A percentile compares a stretch with the other conserved stretches of the same genome.
phyloP scores from a whole-genome alignment of 1,140 invertebrate genomes.

The Pinna nobilis region DNA sequence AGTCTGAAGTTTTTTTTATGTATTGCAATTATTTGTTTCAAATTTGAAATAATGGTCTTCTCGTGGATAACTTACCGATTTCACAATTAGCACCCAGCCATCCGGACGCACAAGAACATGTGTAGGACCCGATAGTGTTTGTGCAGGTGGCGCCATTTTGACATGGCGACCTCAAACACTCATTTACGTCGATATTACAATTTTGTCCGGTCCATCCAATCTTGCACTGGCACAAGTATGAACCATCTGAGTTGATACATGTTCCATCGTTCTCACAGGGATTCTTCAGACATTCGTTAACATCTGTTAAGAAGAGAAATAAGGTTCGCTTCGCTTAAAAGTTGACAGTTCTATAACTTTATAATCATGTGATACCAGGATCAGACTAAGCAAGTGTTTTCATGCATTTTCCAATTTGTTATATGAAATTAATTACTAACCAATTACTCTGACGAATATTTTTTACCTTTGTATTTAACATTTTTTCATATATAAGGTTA shows the following conservation, averaged over 20 bases:
- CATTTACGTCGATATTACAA: conserved; percentile 53
- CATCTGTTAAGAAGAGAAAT: conserved; percentile 29
- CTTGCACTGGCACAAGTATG: conserved; percentile 47
- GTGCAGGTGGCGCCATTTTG: conserved; percentile 48
- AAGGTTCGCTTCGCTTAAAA: no score
- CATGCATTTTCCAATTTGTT: no score
- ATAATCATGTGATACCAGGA: no score
- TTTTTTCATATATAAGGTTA: no score
- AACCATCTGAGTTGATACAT: conserved; percentile 49
- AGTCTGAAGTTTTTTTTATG: background rate
- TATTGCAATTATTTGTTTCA: no score
- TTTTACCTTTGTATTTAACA: no score
- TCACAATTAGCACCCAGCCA: conserved; percentile 45
- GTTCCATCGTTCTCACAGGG: conserved; percentile 47
- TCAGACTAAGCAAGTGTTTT: no score
- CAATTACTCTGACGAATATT: no score
- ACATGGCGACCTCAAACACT: conserved; percentile 47
- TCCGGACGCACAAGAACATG: conserved; percentile 56
- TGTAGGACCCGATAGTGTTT: conserved; percentile 47
- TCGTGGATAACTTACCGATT: conserved; percentile 45
- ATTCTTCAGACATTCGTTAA: conserved; percentile 48
- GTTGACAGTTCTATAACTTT: no score
- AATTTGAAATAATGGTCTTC: no score
- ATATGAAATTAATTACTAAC: no score
- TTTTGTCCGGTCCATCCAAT: conserved; percentile 45